phyloP scores from a whole-genome alignment of 2,113 vertebrate species.

The Machaerirhynchus nigripectus region DNA sequence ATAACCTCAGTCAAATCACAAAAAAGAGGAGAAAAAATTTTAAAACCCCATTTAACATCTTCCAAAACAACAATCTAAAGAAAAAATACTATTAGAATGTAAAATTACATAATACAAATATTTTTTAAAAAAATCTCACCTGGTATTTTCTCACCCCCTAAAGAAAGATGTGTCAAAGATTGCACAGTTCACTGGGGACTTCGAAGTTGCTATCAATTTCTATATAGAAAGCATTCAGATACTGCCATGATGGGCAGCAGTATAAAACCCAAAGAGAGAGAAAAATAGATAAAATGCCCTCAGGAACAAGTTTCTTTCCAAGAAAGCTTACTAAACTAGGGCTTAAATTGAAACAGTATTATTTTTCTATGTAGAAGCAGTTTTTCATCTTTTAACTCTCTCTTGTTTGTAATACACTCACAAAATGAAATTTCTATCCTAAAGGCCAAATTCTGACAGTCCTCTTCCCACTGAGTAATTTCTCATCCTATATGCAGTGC shows the following conservation, averaged over 20 bases:
- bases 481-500: fast-evolving
- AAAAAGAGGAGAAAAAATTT: not conserved
- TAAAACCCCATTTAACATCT: not conserved
- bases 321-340: conserved; percentile 27
- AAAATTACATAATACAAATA: not conserved
- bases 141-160: not conserved
- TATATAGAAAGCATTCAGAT: not conserved
- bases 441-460: conserved; percentile 3
- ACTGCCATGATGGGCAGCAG: conserved; percentile 4
- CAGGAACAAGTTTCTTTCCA: conserved; percentile 42
- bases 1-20: not conserved
- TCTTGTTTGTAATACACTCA: not conserved
- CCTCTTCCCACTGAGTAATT: not conserved
- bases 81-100: not conserved
- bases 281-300: conserved; percentile 49
- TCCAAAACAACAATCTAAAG: not conserved
- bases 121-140: not conserved
- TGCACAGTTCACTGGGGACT: not conserved
- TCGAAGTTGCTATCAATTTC: conserved; percentile 19
- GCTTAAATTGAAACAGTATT: conserved; percentile 44
- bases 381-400: conserved; percentile 55
- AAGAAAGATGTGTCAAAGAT: not conserved
- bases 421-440: conserved; percentile 45
- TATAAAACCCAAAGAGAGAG: conserved; percentile 21
- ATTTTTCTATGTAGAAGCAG: conserved; percentile 4